Percentiles rank a stretch among this genome's conserved stretches.
Conservation (phyloP, 2,888 invertebrate species). For the Aspidapion aeneum region DNA sequence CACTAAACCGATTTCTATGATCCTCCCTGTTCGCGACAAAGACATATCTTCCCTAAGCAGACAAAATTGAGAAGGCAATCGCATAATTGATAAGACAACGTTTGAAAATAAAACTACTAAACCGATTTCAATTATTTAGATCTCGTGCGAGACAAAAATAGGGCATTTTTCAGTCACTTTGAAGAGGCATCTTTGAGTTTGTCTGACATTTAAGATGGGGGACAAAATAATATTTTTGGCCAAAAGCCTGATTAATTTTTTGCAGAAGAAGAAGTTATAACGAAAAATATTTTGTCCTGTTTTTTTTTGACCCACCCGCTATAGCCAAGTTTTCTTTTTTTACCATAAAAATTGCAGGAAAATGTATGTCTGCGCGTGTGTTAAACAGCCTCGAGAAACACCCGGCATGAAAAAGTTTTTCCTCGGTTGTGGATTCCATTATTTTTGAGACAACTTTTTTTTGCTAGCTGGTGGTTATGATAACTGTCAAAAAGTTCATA, state of each 20-base stretch:
- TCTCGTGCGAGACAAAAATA: neutral
- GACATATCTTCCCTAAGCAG: too few species aligned
- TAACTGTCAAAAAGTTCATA: too few species aligned
- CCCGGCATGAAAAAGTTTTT: too few species aligned
- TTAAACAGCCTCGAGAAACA: too few species aligned
- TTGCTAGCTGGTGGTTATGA: too few species aligned
- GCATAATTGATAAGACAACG: neutral
- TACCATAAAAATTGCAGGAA: too few species aligned
- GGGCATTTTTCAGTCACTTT: neutral
- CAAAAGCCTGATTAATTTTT: neutral
- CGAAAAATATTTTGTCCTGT: neutral
- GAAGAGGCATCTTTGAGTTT: neutral
- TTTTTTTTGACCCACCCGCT: neutral
- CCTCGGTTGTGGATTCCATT: too few species aligned
- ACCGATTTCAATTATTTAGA: neutral
- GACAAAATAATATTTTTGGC: neutral
- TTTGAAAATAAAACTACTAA: neutral
- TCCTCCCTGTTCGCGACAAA: too few species aligned
- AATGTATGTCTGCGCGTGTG: too few species aligned
- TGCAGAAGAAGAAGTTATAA: neutral
- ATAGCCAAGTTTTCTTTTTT: too few species aligned
- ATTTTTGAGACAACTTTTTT: too few species aligned
- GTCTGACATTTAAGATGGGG: neutral
- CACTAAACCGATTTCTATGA: too few species aligned
- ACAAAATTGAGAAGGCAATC: neutral